Evolutionary conservation across 2,113 vertebrate genomes (phyloP), one percentile per base, ranked within the genome.

Genomic region (Scopus umbretta): DNA sequence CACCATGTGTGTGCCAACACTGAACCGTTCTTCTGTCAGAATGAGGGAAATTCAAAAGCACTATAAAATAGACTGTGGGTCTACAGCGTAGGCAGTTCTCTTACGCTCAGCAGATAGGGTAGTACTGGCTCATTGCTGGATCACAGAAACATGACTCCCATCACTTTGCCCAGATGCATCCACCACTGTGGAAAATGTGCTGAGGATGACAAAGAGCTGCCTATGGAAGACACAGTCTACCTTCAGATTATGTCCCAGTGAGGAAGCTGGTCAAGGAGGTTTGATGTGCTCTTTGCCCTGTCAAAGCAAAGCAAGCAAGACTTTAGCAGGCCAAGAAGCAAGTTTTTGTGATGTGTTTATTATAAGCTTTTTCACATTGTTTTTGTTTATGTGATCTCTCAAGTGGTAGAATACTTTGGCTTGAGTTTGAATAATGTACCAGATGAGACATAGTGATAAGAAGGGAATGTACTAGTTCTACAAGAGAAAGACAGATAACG

Each of bases 401-500:
- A 82, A 91, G 66, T 58, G 59, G 43, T 73, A 13, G n/a, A 94
- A 53, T 82, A 59, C 52, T 96, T 96, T 47, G 79, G 82, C 67
- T 78, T 55, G 34, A 80, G 52, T 86, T 90, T 88, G 75, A 81
- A 36, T 88, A 88, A 78, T 38, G 72, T 90, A 72, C 83, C 65
- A 94, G 94, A 96, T 94, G 65, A 92, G 88, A 91, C 70, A 68
- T 56, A 52, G 79, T 0, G 65, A 94, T 96, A 94, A 68, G 92
- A 92, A 92, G 83, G 94, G 83, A 91, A 95, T 89, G 94, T 94
- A 81, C 88, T 91, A 58, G 61, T 92, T 93, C 83, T 79, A 36
- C 73, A 86, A 52, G 56, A 52, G 75, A 93, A 90, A 23, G 72
- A 80, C 40, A 86, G 86, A 92, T 83, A 93, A 88, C 9, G 2